A percentile compares a stretch with the other conserved stretches of the same genome.
Conservation (phyloP, 2,888 invertebrate genomes). For the Drosophila gaucha region DNA sequence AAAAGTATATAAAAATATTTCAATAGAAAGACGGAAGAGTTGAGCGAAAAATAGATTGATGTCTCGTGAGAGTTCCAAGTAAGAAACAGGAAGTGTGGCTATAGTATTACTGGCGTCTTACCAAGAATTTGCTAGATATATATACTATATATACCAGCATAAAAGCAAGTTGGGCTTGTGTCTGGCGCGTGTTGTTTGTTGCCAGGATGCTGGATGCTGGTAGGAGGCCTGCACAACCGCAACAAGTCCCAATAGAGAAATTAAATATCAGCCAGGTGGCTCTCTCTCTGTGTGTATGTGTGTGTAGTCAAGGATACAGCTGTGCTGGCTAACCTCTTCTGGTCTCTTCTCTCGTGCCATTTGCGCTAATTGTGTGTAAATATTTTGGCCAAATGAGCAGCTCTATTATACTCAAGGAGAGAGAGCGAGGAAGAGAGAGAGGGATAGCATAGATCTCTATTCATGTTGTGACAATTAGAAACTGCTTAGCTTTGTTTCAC, state of each 20-base stretch:
- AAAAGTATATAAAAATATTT: conserved; percentile 36
- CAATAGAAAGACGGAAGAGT: conserved; percentile 71
- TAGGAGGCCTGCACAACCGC: conserved; percentile 26
- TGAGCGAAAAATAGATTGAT: conserved; percentile 19
- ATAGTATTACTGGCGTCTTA: conserved; percentile 38
- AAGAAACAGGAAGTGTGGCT: conserved; percentile 37
- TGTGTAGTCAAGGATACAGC: conserved; percentile 8
- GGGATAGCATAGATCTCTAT: conserved; percentile 19
- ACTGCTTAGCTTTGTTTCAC: conserved; percentile 68
- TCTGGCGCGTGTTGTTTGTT: conserved; percentile 58
- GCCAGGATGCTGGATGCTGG: conserved; percentile 52
- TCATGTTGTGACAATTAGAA: conserved; percentile 72
- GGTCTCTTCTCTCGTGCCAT: conserved; percentile 72
- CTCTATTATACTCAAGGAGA: conserved; percentile 23
- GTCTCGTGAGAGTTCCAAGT: conserved; percentile 31
- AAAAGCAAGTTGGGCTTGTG: conserved; percentile 39
- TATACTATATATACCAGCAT: conserved; percentile 53
- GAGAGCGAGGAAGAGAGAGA: background rate
- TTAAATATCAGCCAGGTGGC: conserved; percentile 51
- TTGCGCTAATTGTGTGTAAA: conserved; percentile 78
- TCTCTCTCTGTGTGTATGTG: background rate
- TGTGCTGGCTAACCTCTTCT: background rate
- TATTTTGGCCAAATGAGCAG: conserved; percentile 66
- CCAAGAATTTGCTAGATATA: conserved; percentile 40
- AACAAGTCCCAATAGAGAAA: conserved; percentile 62